A percentile compares a stretch with the other conserved stretches of the same genome.
phyloP scores from a whole-genome alignment of 2,113 vertebrate species.

The Barnardius zonarius region DNA sequence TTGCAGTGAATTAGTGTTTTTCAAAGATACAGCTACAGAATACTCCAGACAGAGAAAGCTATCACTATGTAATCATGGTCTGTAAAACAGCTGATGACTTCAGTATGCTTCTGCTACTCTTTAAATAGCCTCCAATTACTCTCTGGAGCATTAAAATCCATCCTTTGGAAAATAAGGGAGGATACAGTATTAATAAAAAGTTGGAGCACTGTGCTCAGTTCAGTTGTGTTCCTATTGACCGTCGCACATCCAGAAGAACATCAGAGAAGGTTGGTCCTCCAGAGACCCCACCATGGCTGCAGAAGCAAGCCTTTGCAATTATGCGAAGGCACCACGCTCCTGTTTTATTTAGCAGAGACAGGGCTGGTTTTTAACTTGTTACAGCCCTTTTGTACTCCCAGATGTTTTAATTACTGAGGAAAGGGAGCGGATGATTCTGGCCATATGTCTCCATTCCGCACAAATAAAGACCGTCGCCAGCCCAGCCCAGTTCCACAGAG shows the following conservation, averaged over 20 bases:
- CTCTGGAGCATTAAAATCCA: constrained; percentile 1
- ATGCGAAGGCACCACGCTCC: constrained; percentile 29
- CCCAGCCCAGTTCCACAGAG: constrained; percentile 72
- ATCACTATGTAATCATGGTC: not conserved
- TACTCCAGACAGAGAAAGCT: not conserved
- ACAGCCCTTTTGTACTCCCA: constrained; percentile 78
- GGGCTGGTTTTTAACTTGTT: not conserved
- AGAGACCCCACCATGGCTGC: not conserved
- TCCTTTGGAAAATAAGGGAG: constrained; percentile 38
- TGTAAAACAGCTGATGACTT: constrained; percentile 45
- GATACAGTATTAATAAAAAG: not conserved
- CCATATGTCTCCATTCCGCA: constrained; percentile 91
- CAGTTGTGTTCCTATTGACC: not conserved
- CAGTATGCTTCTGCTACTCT: constrained; percentile 38
- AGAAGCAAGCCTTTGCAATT: constrained; percentile 2
- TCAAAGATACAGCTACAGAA: not conserved
- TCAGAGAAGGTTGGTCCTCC: constrained; percentile 29
- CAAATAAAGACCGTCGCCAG: constrained; percentile 78
- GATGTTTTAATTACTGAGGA: constrained; percentile 97
- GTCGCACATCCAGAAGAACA: constrained; percentile 42
- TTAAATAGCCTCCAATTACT: constrained; percentile 16
- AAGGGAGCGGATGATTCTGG: constrained; percentile 90
- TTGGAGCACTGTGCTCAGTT: not conserved
- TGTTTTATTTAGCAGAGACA: constrained; percentile 64
- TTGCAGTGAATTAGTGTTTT: not conserved